Conservation (phyloP, 2,797 vertebrate genomes). For the Paguma larvata region DNA sequence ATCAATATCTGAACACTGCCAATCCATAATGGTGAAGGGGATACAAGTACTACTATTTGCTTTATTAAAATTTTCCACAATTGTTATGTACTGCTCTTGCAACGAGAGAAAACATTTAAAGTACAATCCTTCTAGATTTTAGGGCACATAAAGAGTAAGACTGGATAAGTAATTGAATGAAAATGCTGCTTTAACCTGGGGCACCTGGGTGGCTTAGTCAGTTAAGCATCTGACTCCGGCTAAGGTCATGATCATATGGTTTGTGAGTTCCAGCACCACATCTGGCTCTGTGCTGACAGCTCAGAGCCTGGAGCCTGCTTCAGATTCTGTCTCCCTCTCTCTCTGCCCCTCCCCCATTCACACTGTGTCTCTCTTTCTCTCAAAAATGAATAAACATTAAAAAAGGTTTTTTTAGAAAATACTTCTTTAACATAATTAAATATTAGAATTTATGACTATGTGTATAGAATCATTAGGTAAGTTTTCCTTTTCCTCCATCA, state of each 20-base stretch:
- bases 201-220: too few relatives aligned
- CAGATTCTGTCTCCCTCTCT: too few relatives aligned
- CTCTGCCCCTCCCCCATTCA: too few relatives aligned
- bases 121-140: background rate
- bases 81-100: background rate
- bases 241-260: too few relatives aligned
- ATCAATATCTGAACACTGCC: background rate
- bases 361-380: too few relatives aligned
- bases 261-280: too few relatives aligned
- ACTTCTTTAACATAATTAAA: background rate
- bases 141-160: background rate
- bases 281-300: too few relatives aligned
- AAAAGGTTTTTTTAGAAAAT: background rate
- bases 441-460: slow-evolving; percentile 5
- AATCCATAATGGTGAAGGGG: background rate
- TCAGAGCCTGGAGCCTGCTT: too few relatives aligned
- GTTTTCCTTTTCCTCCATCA: background rate
- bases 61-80: background rate
- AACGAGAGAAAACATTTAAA: background rate
- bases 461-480: background rate
- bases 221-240: too few relatives aligned
- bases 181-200: background rate
- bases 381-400: too few relatives aligned
- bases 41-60: background rate
- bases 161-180: background rate